Conservation (phyloP, 2,888 invertebrate genomes). For the Trichopoda pennipes region DNA sequence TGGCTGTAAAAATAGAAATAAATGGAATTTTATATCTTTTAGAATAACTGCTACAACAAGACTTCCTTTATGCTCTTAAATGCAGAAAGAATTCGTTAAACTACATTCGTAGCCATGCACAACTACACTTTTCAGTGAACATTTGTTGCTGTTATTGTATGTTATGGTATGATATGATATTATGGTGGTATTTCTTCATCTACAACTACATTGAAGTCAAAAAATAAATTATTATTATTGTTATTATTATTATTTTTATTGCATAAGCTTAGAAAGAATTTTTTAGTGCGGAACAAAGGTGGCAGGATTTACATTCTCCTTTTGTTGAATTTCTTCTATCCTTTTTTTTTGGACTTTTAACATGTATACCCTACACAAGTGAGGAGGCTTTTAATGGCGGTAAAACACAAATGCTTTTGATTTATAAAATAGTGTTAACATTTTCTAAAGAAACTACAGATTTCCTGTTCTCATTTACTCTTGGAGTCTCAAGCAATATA, state of each 20-base stretch:
- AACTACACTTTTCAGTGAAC: constrained; percentile 4
- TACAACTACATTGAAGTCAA: constrained; percentile 33
- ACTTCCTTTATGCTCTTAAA: constrained; percentile 14
- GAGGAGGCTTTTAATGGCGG: neutral
- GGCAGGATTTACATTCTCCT: neutral
- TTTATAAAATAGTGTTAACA: too few species aligned
- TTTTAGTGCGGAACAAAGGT: constrained; percentile 1
- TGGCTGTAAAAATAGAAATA: constrained; percentile 53
- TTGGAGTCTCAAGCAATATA: too few species aligned
- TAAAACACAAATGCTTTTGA: too few species aligned
- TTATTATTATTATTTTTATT: constrained; percentile 47
- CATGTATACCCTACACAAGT: neutral
- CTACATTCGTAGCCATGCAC: constrained; percentile 21
- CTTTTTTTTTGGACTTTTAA: neutral
- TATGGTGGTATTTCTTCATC: constrained; percentile 1
- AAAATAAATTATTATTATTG: constrained; percentile 56
- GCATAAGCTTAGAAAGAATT: constrained; percentile 25
- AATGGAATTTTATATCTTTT: constrained; percentile 48
- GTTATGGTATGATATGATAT: too few species aligned
- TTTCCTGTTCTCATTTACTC: too few species aligned
- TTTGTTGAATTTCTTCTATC: neutral
- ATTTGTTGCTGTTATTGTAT: constrained; percentile 34
- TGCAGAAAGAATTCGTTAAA: neutral
- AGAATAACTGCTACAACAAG: constrained; percentile 44
- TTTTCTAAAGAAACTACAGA: too few species aligned